Conservation (phyloP, 1,140 invertebrate genomes). For the Nixonia krombeini region DNA sequence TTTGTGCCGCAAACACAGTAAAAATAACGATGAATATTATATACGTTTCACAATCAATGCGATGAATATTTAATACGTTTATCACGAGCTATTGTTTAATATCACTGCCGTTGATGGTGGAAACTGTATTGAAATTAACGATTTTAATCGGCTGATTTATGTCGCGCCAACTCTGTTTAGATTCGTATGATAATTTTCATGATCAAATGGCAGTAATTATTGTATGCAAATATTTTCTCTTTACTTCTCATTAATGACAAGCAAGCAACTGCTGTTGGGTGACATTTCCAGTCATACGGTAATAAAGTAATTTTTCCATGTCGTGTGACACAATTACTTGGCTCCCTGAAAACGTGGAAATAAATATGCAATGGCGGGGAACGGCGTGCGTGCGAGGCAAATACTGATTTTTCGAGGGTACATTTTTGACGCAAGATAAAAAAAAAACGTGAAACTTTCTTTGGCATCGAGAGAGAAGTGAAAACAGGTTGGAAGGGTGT, state of each 20-base stretch:
- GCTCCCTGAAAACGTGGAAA: too few species aligned
- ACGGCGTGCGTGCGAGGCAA: too few species aligned
- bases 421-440: too few species aligned
- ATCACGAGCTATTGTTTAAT: slow-evolving; percentile 45
- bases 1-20: not conserved
- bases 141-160: slow-evolving; percentile 52
- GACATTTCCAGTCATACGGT: too few species aligned
- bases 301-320: too few species aligned
- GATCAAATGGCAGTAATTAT: slow-evolving; percentile 50
- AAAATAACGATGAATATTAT: slow-evolving; percentile 22
- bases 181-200: slow-evolving; percentile 51
- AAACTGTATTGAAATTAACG: slow-evolving; percentile 51
- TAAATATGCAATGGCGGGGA: too few species aligned
- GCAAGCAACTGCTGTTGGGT: too few species aligned
- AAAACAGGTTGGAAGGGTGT: slow-evolving; percentile 49
- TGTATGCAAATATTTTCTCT: slow-evolving; percentile 53
- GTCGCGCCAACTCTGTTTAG: slow-evolving; percentile 47
- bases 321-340: too few species aligned
- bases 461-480: slow-evolving; percentile 29
- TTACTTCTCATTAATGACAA: slow-evolving; percentile 51
- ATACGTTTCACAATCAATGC: slow-evolving; percentile 19
- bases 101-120: slow-evolving; percentile 32
- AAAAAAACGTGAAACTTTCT: slow-evolving; percentile 22
- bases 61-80: slow-evolving; percentile 48
- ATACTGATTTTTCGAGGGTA: too few species aligned